Base-by-base conservation (phyloP, 2,888 invertebrate genomes). In the Acanthosepion pharaonis region DNA sequence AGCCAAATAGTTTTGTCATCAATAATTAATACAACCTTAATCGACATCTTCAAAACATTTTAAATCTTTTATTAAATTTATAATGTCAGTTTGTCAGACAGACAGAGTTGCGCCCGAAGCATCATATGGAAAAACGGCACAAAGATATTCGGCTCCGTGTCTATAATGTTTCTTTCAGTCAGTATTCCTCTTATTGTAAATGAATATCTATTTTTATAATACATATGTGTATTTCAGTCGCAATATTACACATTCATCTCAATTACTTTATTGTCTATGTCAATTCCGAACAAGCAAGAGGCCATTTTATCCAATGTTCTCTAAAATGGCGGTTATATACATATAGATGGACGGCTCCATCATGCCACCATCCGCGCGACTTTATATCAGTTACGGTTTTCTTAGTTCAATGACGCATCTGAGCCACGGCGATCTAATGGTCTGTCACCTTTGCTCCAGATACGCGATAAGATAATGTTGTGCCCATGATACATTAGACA, bases 221-320 rank as follows among this genome's bases (percentile, higher is more conserved):
- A 78, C n/a, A 33, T 78, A 78, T n/a, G 78, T 78, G 18, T 78
- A 18, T 33, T 78, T 78, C 33, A 11, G n/a, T 78, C 15, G 78
- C 33, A 78, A n/a, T 78, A 78, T 78, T 78, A 78, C 78, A n/a
- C 78, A 78, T 78, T 78, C n/a, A 78, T 78, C 78, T 78, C 78
- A 78, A 78, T 78, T 78, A 78, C 15, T 78, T 15, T 33, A 78
- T 78, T 78, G 78, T 78, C 78, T 78, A 33, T 78, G 78, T 78
- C 78, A 78, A 5, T 78, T 78, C 78, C n/a, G 18, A 15, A 11
- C 78, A 15, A 78, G 33, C 78, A 33, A 78, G 78, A 78, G 78
- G 33, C 78, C 78, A 78, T 78, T 15, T n/a, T n/a, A 33, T 33
- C n/a, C 78, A 33, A n/a, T 15, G n/a, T 33, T 78, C 33, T 78